These are phyloP conservation scores for Podarcis muralis DNA, from an alignment of 2,113 vertebrate species.

Conservation along the genomic window DNA sequence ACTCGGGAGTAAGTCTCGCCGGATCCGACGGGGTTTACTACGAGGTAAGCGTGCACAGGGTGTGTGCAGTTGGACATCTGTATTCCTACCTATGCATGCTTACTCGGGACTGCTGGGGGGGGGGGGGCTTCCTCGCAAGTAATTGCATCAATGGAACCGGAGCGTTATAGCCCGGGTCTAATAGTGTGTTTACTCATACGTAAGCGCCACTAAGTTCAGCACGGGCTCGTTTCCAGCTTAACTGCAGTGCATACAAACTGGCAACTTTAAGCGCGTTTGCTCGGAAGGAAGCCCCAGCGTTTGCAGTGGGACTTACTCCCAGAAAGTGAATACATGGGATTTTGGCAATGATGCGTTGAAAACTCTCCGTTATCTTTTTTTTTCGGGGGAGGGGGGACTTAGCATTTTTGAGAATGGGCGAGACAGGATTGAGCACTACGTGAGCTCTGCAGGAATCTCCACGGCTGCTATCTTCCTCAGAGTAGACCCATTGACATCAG, in stretches of 20 bases:
- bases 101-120: background rate
- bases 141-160: background rate
- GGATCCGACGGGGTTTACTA: too few relatives aligned
- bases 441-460: too few relatives aligned
- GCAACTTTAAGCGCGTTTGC: background rate
- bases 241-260: background rate
- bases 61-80: background rate
- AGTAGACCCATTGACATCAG: too few relatives aligned
- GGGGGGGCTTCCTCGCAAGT: background rate
- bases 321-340: background rate
- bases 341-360: background rate
- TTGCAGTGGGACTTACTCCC: background rate
- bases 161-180: background rate
- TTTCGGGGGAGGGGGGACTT: too few relatives aligned
- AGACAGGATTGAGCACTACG: too few relatives aligned
- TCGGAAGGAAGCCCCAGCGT: background rate
- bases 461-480: too few relatives aligned
- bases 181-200: too few relatives aligned
- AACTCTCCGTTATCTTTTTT: too few relatives aligned
- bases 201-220: too few relatives aligned
- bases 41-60: background rate
- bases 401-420: too few relatives aligned
- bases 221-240: background rate
- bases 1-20: background rate
- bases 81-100: background rate